Percentiles rank a stretch among this genome's conserved stretches.
Conservation (phyloP, 2,888 invertebrate genomes). For the Timandra comae region DNA sequence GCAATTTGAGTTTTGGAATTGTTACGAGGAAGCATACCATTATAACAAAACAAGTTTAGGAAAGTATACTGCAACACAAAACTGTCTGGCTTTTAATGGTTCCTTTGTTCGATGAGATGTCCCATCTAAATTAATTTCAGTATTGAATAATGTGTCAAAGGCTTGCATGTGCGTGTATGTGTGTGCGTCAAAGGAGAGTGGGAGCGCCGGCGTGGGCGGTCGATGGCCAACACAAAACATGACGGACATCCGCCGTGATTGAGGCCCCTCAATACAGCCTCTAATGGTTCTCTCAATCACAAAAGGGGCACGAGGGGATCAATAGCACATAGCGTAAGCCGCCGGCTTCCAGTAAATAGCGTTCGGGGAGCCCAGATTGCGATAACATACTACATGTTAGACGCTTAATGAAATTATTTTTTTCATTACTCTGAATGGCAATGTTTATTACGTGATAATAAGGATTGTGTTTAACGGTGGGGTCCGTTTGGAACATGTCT, state of each 20-base stretch:
- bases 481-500: background rate
- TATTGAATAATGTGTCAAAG: slow-evolving; percentile 22
- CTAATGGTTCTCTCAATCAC: slow-evolving; percentile 53
- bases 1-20: too few species aligned
- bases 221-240: slow-evolving; percentile 45
- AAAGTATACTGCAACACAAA: too few species aligned
- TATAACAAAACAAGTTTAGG: too few species aligned
- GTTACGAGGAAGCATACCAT: too few species aligned
- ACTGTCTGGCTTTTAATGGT: too few species aligned
- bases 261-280: slow-evolving; percentile 59
- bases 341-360: slow-evolving; percentile 41
- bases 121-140: slow-evolving; percentile 8
- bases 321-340: slow-evolving; percentile 41
- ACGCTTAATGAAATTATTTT: slow-evolving; percentile 19
- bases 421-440: slow-evolving; percentile 11
- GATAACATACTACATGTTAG: slow-evolving; percentile 37
- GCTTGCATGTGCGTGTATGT: slow-evolving; percentile 28
- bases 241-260: slow-evolving; percentile 65
- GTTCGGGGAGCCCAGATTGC: slow-evolving; percentile 48
- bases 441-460: slow-evolving; percentile 8
- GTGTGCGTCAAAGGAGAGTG: slow-evolving; percentile 43
- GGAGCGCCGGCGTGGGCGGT: slow-evolving; percentile 31
- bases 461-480: slow-evolving; percentile 6
- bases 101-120: too few species aligned
- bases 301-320: slow-evolving; percentile 26